Percentiles rank a stretch among this genome's conserved stretches.
Evolutionary conservation across 2,113 vertebrate genomes (phyloP).

Genomic region (Chrysemys picta): DNA sequence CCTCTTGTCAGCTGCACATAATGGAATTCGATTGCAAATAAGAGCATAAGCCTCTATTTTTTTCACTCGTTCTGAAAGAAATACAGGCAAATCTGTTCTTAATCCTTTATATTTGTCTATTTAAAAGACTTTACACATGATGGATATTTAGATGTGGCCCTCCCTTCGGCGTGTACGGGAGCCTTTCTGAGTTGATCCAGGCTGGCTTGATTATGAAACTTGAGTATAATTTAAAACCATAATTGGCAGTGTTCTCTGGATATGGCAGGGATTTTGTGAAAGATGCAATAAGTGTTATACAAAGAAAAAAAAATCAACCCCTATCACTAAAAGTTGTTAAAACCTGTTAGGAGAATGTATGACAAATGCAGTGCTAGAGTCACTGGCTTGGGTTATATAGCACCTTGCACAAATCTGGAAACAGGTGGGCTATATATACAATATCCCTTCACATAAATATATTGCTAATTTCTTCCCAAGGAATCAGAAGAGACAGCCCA

Average conservation of each 20-base stretch:
- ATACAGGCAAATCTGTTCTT: not conserved
- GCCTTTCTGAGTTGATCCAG: not conserved
- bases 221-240: not conserved
- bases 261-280: not conserved
- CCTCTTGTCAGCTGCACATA: not conserved
- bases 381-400: too few relatives aligned
- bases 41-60: not conserved
- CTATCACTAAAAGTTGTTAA: too few relatives aligned
- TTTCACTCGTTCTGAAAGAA: not conserved
- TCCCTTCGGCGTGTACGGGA: not conserved
- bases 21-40: not conserved
- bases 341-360: too few relatives aligned
- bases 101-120: conserved; percentile 3
- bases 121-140: not conserved
- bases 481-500: too few relatives aligned
- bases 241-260: not conserved
- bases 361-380: too few relatives aligned
- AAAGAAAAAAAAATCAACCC: too few relatives aligned
- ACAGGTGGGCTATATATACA: too few relatives aligned
- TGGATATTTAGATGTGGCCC: not conserved
- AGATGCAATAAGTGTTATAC: too few relatives aligned
- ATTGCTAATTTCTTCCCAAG: too few relatives aligned
- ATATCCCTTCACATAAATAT: too few relatives aligned
- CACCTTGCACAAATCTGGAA: too few relatives aligned
- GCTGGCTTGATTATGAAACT: not conserved